Evolutionary conservation across 2,888 invertebrate genomes (phyloP).

Genomic region (Phania funesta): DNA sequence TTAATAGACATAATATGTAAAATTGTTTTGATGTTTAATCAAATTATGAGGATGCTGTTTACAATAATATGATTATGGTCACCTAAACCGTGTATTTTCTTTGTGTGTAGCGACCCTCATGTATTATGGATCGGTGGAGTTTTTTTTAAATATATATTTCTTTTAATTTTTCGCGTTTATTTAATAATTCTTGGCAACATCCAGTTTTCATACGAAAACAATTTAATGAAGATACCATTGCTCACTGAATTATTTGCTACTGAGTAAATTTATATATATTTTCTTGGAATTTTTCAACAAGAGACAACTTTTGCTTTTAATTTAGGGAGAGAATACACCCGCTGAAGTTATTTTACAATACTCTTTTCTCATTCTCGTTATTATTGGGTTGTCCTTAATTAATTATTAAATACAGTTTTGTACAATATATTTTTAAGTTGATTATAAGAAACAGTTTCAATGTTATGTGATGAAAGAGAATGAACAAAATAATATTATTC

Average conservation of each 20-base stretch:
- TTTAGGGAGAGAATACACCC: background rate
- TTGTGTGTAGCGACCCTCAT: too few species aligned
- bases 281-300: background rate
- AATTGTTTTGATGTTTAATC: too few species aligned
- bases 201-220: conserved; percentile 34
- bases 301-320: background rate
- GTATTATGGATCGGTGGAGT: background rate
- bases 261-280: conserved; percentile 33
- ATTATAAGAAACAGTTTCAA: background rate
- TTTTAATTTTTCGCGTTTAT: background rate
- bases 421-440: background rate
- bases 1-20: too few species aligned
- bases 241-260: conserved; percentile 54
- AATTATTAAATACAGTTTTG: too few species aligned
- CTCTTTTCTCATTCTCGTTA: too few species aligned
- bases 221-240: conserved; percentile 24
- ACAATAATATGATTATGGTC: background rate
- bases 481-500: too few species aligned
- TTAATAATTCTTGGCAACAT: background rate
- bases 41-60: too few species aligned
- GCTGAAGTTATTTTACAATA: background rate
- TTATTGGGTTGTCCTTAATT: background rate
- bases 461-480: too few species aligned
- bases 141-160: background rate
- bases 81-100: background rate